Conservation (phyloP, 1,140 invertebrate genomes). For the Drosophila grimshawi region DNA sequence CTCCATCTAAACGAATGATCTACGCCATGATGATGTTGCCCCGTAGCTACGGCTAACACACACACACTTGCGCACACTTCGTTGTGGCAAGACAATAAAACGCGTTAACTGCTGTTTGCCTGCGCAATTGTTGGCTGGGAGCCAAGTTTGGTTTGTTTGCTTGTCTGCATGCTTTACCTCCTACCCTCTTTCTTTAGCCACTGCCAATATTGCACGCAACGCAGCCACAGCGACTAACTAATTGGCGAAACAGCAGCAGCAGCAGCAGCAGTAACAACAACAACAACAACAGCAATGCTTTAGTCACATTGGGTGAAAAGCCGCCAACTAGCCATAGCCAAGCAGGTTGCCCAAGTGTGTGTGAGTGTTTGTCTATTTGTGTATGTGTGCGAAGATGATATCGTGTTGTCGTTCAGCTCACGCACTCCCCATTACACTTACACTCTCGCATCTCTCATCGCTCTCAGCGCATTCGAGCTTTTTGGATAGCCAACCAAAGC, state of each 20-base stretch:
- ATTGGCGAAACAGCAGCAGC: constrained; percentile 51
- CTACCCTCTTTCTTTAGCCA: constrained; percentile 37
- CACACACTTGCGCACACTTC: constrained; percentile 19
- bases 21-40: constrained; percentile 56
- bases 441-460: constrained; percentile 23
- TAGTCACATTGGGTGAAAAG: constrained; percentile 50
- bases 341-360: constrained; percentile 35
- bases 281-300: constrained; percentile 53
- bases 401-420: constrained; percentile 48
- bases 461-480: constrained; percentile 18
- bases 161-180: background rate
- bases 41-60: constrained; percentile 27
- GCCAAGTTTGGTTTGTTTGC: constrained; percentile 64
- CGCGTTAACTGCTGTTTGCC: constrained; percentile 77
- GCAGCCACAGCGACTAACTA: constrained; percentile 52
- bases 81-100: constrained; percentile 71
- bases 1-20: constrained; percentile 71
- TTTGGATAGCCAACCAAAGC: constrained; percentile 42
- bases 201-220: constrained; percentile 71
- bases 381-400: constrained; percentile 46
- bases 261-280: constrained; percentile 44
- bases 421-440: constrained; percentile 50
- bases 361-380: constrained; percentile 11
- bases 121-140: constrained; percentile 60
- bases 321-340: constrained; percentile 50